Percentiles rank a stretch among this genome's conserved stretches.
Conservation (phyloP, 64 coral and sea anemone species). For the Porites lutea region DNA sequence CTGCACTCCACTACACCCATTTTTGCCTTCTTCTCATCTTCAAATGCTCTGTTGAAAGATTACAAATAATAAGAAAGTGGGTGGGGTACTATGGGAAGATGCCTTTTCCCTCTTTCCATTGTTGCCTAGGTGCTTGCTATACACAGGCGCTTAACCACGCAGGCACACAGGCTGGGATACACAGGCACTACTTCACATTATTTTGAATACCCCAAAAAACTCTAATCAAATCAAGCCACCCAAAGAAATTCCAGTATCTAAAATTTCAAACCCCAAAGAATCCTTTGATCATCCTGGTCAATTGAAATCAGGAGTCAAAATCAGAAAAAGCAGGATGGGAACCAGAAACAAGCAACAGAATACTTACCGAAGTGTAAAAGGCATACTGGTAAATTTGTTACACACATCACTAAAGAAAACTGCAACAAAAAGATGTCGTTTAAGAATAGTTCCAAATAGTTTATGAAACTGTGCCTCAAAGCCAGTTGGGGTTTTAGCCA, state of each 20-base stretch:
- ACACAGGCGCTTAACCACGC: no score
- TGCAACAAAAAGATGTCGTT: background rate
- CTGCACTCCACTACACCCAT: conserved; percentile 94
- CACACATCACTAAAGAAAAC: conserved; percentile 93
- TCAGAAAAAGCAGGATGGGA: background rate
- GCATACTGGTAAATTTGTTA: conserved; percentile 96
- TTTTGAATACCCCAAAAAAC: no score
- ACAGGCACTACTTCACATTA: no score
- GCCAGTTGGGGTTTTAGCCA: no score
- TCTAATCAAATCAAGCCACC: no score
- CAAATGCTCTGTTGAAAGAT: conserved; percentile 72
- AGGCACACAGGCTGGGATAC: no score
- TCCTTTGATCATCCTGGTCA: no score
- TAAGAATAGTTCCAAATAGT: background rate
- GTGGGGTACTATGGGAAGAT: background rate
- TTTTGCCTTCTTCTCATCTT: conserved; percentile 95
- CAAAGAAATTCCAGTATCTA: no score
- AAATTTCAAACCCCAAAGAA: no score
- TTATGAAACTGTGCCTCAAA: no score
- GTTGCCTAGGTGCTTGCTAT: background rate
- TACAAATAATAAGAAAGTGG: background rate
- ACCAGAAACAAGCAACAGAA: background rate
- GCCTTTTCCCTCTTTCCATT: background rate
- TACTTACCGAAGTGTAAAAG: conserved; percentile 91
- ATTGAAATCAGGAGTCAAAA: background rate